Evolutionary conservation across 2,113 vertebrate genomes (phyloP).

Genomic region (Sinocyclocheilus anophthalmus): DNA sequence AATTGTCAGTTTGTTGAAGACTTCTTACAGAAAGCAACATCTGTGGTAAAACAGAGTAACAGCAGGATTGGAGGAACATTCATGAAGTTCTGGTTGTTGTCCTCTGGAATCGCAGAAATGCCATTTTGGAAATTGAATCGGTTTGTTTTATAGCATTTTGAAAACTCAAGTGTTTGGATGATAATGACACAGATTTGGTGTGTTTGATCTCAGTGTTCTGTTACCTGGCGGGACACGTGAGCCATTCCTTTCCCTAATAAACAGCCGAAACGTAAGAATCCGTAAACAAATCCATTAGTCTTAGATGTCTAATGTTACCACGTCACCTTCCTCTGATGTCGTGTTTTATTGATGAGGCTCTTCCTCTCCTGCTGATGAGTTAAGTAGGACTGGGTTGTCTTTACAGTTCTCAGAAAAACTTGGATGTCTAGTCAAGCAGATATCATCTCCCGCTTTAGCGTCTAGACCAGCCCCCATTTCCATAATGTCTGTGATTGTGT

Average conservation of each 20-base stretch:
- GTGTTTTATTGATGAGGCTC: constrained; percentile 56
- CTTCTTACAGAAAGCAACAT: background rate
- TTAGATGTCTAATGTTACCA: constrained; percentile 54
- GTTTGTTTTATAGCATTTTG: background rate
- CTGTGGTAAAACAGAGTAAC: background rate
- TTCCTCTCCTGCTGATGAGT: constrained; percentile 45
- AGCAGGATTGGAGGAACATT: background rate
- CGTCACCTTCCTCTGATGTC: constrained; percentile 48
- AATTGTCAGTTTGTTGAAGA: constrained; percentile 31
- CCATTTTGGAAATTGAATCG: background rate
- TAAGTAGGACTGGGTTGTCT: constrained; percentile 36
- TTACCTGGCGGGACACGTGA: background rate
- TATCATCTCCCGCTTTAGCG: constrained; percentile 21
- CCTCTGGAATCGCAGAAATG: background rate
- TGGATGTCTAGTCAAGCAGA: constrained; percentile 38
- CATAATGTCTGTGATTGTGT: background rate
- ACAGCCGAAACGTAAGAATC: constrained; percentile 42
- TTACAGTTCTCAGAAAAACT: constrained; percentile 27
- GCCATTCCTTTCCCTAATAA: constrained; percentile 34
- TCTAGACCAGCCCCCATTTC: constrained; percentile 28
- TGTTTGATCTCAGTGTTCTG: constrained; percentile 21
- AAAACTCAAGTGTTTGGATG: background rate
- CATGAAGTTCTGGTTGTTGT: background rate
- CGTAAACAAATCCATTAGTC: constrained; percentile 52
- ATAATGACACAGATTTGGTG: background rate